Evolutionary conservation across 2,797 vertebrate species (phyloP), one percentile per base, ranked within the genome.

Genomic region (Trachops cirrhosus): DNA sequence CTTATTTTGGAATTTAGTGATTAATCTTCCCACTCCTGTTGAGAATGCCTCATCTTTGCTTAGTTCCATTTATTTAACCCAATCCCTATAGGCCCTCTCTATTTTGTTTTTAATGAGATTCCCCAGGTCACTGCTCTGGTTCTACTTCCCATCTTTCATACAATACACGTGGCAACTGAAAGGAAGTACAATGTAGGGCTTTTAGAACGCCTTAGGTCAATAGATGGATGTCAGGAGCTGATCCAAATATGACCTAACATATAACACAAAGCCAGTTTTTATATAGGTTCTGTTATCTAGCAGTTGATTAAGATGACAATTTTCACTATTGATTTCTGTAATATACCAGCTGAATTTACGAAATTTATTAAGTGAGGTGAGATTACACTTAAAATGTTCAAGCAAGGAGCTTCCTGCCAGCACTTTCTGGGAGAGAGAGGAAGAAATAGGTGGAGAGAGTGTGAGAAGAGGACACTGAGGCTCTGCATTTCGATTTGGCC

Each of bases 181-280:
- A 83, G 52, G 77, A 96, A 71, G 59, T 67, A 85, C 26, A 68
- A 59, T 29, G 68, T 9, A 86, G 41, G 83, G 48, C n/a, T 95
- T 94, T 93, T 70, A 89, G 83, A 93, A 91, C 46, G 73, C 46
- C 8, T 87, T 73, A 54, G 34, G 64, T 77, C 85, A 89, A 46
- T 15, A 89, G 67, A 62, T 64, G 0, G 0, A 88, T 74, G 57
- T 71, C 77, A 75, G 86, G 86, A 93, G 41, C 44, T 82, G 50
- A 89, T 93, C 32, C 89, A 94, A 88, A 91, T 48, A 89, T 75
- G 57, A 86, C 19, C 83, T 88, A 78, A 91, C 64, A 52, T 37
- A 52, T 83, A 87, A 93, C 84, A 91, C 75, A 84, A 79, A 82
- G 71, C 41, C 64, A 64, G 44, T 93, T 64, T 41, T 57, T 75